Evolutionary conservation across 2,113 vertebrate genomes (phyloP).

Genomic region (Pelusios castaneus): DNA sequence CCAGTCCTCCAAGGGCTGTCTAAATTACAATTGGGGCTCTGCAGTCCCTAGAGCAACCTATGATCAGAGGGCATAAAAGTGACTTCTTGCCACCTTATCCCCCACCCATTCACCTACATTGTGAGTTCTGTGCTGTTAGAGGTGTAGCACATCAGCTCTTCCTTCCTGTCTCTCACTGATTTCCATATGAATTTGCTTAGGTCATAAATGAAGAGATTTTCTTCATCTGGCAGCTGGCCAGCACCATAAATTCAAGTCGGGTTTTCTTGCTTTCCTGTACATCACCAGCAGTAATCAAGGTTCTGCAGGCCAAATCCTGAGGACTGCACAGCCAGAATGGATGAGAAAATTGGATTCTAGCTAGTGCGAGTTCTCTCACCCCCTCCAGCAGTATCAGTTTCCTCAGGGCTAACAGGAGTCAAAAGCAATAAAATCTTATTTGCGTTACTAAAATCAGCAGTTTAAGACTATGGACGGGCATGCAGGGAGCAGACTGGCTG

Average conservation of each 20-base stretch:
- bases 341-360: not conserved
- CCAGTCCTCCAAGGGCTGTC: not conserved
- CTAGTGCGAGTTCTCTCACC: not conserved
- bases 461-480: not conserved
- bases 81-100: not conserved
- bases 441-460: not conserved
- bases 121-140: not conserved
- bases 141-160: not conserved
- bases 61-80: not conserved
- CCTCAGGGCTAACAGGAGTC: not conserved
- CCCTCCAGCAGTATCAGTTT: not conserved
- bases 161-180: not conserved
- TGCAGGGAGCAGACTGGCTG: not conserved
- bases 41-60: not conserved
- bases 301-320: not conserved
- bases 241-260: not conserved
- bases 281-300: not conserved
- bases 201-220: not conserved
- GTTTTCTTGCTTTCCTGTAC: accelerated
- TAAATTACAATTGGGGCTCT: not conserved
- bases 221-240: not conserved
- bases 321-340: not conserved
- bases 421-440: not conserved
- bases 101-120: not conserved
- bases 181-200: not conserved